Evolutionary conservation across 1,140 invertebrate species (phyloP), one percentile per base, ranked within the genome.

Genomic region (Drosophila grimshawi): DNA sequence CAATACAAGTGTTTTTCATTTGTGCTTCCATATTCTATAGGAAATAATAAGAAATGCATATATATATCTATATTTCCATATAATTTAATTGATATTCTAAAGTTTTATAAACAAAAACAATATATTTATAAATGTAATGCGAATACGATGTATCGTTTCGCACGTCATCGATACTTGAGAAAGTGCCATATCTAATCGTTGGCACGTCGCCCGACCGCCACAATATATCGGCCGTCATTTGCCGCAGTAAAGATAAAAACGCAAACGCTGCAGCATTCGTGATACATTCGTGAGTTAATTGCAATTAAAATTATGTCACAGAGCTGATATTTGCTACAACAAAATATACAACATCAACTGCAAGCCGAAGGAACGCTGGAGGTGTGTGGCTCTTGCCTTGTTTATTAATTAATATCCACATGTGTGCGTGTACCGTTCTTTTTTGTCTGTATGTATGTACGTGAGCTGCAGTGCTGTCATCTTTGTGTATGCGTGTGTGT

Each of bases 301-400:
- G 71, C 66, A 74, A 43, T 53, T 52, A 48, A 57, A 75, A 75
- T 75, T 71, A 76, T 76, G 73, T 71, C 61, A 76, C 68, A 71
- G 59, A 76, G 73, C 73, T 77, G 74, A 77, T 77, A 73, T 56
- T 57, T 43, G 63, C 62, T 62, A 56, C 57, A 77, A 51, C 32
- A n/a, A 71, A 65, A 48, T 41, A 61, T 5, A 71, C 39, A 43
- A 53, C 35, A 41, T 27, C 67, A 59, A 71, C 41, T 56, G 59
- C 10, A 45, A 52, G 45, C 51, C 37, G 56, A 72, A 73, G 69
- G 56, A 73, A 43, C 56, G 60, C 45, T 56, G 8, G 51, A 72
- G 69, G 74, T 67, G 62, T 66, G 69, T 72, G 74, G 57, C 57
- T 67, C 62, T 67, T 51, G 10, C 45, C 45, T 76, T 76, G 63